Conservation (phyloP, 2,797 vertebrate genomes). For the Podargus strigoides region DNA sequence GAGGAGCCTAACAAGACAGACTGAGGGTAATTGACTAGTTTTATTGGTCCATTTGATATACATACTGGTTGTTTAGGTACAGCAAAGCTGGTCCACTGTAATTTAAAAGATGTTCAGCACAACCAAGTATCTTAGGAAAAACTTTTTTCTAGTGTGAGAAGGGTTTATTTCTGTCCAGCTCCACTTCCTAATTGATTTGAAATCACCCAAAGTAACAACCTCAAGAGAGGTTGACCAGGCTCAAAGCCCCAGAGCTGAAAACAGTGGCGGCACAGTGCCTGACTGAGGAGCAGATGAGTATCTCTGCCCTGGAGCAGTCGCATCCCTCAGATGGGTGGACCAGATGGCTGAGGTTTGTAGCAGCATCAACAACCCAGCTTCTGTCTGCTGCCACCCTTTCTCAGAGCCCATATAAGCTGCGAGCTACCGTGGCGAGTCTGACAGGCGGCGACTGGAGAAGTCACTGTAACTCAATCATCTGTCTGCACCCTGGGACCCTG, state of each 20-base stretch:
- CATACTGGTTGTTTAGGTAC: background rate
- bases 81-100: background rate
- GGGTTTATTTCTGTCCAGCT: background rate
- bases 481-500: background rate
- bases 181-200: background rate
- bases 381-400: background rate
- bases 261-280: background rate
- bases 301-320: background rate
- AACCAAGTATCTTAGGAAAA: background rate
- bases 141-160: fast-evolving
- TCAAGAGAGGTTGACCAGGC: background rate
- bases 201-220: background rate
- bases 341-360: conserved; percentile 1
- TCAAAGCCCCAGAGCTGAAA: background rate
- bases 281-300: background rate
- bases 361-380: background rate
- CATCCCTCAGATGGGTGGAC: background rate
- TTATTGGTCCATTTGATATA: background rate
- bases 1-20: background rate
- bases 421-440: background rate
- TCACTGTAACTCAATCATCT: background rate
- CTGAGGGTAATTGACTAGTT: background rate
- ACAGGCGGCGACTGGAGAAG: background rate
- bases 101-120: background rate
- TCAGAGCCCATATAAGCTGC: background rate